Conservation (phyloP, 2,797 vertebrate genomes). For the Erpetoichthys calabaricus region DNA sequence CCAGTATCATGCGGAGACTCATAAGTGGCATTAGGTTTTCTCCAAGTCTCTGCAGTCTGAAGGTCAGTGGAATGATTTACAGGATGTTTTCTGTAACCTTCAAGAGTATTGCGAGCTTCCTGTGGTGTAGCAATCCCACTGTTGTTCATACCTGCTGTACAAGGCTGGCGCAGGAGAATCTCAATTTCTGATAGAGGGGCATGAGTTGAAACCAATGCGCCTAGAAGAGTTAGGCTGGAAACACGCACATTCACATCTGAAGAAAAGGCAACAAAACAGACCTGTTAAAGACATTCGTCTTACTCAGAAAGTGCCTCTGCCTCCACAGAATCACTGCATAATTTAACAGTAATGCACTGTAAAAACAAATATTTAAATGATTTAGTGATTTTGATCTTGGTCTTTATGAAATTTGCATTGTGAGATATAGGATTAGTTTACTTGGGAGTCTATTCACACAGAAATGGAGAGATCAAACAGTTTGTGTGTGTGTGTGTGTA, state of each 20-base stretch:
- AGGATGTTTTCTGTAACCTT: conserved; percentile 27
- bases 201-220: conserved; percentile 73
- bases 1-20: conserved; percentile 30
- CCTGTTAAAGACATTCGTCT: not conserved
- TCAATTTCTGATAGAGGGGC: conserved; percentile 81
- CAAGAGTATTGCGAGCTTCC: conserved; percentile 23
- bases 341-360: no score
- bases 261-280: not conserved
- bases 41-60: conserved; percentile 30
- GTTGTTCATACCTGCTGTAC: conserved; percentile 24
- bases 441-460: no score
- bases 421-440: no score
- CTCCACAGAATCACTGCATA: no score
- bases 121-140: conserved; percentile 37
- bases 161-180: conserved; percentile 74
- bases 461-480: no score
- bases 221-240: conserved; percentile 76
- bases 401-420: no score
- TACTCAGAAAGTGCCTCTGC: no score
- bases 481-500: no score
- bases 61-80: no score
- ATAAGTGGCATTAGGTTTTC: conserved; percentile 19
- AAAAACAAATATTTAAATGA: no score
- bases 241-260: conserved; percentile 91
- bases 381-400: no score